A percentile compares a stretch with the other conserved stretches of the same genome.
Evolutionary conservation across 2,888 invertebrate genomes (phyloP).

Genomic region (Drosophila putrida): DNA sequence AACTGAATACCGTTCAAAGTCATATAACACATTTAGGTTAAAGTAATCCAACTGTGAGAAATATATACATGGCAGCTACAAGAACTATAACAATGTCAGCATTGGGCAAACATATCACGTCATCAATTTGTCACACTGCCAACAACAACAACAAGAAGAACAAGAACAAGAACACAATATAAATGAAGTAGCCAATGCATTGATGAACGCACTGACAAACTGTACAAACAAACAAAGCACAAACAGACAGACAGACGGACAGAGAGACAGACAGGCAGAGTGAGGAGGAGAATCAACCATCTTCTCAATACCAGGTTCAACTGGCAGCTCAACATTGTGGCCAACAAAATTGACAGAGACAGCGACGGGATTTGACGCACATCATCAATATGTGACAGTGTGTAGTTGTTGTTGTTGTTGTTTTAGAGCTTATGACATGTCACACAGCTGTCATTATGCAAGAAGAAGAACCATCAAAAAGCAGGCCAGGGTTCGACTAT

Average conservation of each 20-base stretch:
- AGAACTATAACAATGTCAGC: slow-evolving; percentile 36
- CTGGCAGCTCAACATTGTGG: slow-evolving; percentile 50
- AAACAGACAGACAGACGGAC: too few relatives aligned
- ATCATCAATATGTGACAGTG: slow-evolving; percentile 68
- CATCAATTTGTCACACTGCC: slow-evolving; percentile 79
- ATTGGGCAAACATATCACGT: slow-evolving; percentile 73
- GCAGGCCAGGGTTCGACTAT: slow-evolving; percentile 58
- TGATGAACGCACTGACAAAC: slow-evolving; percentile 50
- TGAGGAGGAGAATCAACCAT: slow-evolving; percentile 17
- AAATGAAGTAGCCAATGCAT: slow-evolving; percentile 52
- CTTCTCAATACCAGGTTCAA: slow-evolving; percentile 13
- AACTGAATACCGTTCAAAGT: not conserved
- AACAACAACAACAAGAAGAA: slow-evolving; percentile 20
- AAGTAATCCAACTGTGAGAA: slow-evolving; percentile 32
- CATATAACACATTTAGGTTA: slow-evolving; percentile 9
- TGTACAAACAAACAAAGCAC: slow-evolving; percentile 44
- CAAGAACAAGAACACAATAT: slow-evolving; percentile 22
- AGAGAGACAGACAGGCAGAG: slow-evolving; percentile 11
- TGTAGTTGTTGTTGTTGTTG: slow-evolving; percentile 22
- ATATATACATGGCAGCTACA: slow-evolving; percentile 25
- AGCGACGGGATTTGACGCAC: slow-evolving; percentile 67
- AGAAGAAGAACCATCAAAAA: slow-evolving; percentile 42
- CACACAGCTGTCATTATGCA: slow-evolving; percentile 74
- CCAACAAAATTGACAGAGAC: slow-evolving; percentile 70
- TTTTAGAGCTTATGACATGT: slow-evolving; percentile 66